Conservation (phyloP, 2,113 vertebrate species). For the Sinocyclocheilus maitianheensis region DNA sequence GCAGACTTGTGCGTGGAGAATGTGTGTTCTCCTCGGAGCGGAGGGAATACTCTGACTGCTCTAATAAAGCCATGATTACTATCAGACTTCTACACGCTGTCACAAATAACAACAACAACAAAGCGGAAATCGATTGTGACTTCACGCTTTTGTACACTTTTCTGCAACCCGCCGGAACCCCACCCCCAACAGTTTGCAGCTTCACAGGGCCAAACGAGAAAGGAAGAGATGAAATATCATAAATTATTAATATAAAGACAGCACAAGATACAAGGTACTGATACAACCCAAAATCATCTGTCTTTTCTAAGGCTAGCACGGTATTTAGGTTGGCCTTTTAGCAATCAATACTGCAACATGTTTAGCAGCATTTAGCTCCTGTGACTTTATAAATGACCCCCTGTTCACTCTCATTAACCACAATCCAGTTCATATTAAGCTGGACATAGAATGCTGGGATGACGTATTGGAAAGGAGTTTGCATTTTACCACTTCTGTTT, state of each 20-base stretch:
- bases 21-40: slow-evolving; percentile 1
- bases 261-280: background rate
- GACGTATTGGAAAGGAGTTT: no score
- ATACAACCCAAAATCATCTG: background rate
- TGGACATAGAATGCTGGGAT: background rate
- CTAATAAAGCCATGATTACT: slow-evolving; percentile 40
- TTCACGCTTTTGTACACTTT: slow-evolving; percentile 40
- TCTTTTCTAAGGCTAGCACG: background rate
- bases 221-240: background rate
- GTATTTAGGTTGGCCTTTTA: background rate
- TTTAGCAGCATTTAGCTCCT: background rate
- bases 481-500: background rate
- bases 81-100: slow-evolving; percentile 9
- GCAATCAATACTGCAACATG: no score
- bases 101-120: slow-evolving; percentile 23
- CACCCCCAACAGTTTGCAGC: slow-evolving; percentile 21
- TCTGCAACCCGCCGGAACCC: slow-evolving; percentile 7
- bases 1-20: background rate
- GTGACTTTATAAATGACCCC: background rate
- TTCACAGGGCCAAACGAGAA: slow-evolving; percentile 1
- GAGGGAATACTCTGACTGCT: slow-evolving; percentile 24
- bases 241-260: slow-evolving; percentile 33
- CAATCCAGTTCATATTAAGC: background rate
- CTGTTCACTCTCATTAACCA: background rate
- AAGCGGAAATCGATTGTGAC: slow-evolving; percentile 39